These are phyloP conservation scores for Syrrhaptes paradoxus DNA, from an alignment of 2,113 vertebrate genomes.

Conservation along the genomic window DNA sequence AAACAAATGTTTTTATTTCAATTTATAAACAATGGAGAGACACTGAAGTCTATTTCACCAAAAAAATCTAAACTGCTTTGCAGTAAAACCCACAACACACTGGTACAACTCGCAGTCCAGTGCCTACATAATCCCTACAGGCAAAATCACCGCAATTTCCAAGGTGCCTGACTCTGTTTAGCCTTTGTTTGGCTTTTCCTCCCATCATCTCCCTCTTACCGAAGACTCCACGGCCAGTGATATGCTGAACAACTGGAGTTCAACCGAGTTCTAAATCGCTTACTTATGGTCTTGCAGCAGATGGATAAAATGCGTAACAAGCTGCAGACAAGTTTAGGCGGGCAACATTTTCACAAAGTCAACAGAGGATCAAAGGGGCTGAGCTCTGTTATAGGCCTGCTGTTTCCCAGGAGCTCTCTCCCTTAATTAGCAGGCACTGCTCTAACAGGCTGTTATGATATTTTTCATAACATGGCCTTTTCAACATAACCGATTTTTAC, in stretches of 20 bases:
- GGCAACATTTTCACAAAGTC: constrained; percentile 19
- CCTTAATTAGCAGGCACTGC: constrained; percentile 39
- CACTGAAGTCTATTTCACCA: neutral
- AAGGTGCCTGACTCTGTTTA: neutral
- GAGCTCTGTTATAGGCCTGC: constrained; percentile 14
- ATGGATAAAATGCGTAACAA: constrained; percentile 48
- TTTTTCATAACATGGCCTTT: constrained; percentile 35
- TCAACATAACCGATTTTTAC: neutral
- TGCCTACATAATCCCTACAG: neutral
- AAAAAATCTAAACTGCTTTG: neutral
- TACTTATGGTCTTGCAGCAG: constrained; percentile 38
- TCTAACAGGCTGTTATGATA: neutral
- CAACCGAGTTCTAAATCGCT: constrained; percentile 1
- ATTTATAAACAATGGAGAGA: neutral
- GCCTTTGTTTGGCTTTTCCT: neutral
- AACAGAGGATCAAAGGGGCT: constrained; percentile 31
- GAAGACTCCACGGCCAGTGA: neutral
- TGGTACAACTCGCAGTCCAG: neutral
- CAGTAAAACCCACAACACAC: neutral
- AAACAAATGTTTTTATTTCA: neutral
- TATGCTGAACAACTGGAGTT: constrained; percentile 15
- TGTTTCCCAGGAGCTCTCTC: constrained; percentile 40
- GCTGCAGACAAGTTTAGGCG: constrained; percentile 27
- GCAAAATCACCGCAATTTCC: neutral
- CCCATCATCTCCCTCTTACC: neutral